phyloP scores from a whole-genome alignment of 30 jellyfish, hydroid and myxozoan genomes.

The Turritopsis dohrnii region DNA sequence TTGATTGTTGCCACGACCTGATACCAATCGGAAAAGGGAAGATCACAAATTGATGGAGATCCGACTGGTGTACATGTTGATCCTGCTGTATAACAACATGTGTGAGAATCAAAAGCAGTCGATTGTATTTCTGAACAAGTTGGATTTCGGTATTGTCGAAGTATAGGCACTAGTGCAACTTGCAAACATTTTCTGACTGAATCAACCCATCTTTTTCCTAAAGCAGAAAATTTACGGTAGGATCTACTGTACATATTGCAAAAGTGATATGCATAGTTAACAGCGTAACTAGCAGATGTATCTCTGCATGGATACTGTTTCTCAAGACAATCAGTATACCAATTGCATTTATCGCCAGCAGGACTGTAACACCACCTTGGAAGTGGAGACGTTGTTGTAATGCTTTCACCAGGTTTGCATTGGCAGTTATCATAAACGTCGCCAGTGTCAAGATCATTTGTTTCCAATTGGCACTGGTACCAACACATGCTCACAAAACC shows the following conservation, averaged over 20 bases:
- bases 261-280: constrained; percentile 22
- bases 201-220: constrained; percentile 28
- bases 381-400: not conserved
- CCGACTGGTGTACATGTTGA: constrained; percentile 20
- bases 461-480: not conserved
- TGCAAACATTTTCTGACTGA: constrained; percentile 26
- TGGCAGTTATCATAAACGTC: not conserved
- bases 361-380: constrained; percentile 40
- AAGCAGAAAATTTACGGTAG: not conserved
- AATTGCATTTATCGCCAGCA: constrained; percentile 17
- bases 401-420: not conserved
- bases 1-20: constrained; percentile 23
- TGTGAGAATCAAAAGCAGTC: constrained; percentile 28
- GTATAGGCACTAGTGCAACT: constrained; percentile 22
- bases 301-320: constrained; percentile 1
- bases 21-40: constrained; percentile 16
- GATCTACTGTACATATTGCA: constrained; percentile 12
- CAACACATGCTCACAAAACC: not conserved
- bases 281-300: constrained; percentile 17
- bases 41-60: constrained; percentile 23
- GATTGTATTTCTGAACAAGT: constrained; percentile 11
- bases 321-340: constrained; percentile 27
- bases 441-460: not conserved
- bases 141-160: constrained; percentile 14
- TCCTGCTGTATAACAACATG: constrained; percentile 33